Evolutionary conservation across 2,797 vertebrate genomes (phyloP).

Genomic region (Ispidina lecontei): DNA sequence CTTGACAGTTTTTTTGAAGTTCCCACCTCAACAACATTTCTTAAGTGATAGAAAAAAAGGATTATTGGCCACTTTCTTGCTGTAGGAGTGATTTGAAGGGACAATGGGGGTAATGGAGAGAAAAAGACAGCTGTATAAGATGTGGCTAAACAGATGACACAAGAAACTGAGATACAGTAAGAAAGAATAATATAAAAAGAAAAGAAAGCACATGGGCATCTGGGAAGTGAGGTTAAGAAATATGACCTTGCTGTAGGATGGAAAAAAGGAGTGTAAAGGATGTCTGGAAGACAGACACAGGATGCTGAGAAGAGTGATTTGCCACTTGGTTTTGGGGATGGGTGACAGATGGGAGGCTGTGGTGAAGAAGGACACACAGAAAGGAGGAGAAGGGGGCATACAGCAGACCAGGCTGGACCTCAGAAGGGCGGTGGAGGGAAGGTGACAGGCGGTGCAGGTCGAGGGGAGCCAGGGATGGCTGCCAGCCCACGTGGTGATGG

Average conservation of each 20-base stretch:
- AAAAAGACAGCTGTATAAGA: background rate
- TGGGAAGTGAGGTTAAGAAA: background rate
- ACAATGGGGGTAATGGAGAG: background rate
- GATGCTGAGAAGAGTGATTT: background rate
- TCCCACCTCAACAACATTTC: background rate
- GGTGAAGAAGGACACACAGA: background rate
- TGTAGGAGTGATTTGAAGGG: background rate
- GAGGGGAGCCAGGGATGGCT: background rate
- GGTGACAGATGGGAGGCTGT: conserved; percentile 19
- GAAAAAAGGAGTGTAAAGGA: background rate
- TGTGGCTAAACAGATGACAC: background rate
- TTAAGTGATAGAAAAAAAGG: background rate
- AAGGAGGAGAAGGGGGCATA: background rate
- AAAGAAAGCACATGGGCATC: background rate
- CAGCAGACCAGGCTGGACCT: background rate
- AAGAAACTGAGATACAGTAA: background rate
- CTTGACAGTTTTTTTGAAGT: background rate
- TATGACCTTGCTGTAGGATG: background rate
- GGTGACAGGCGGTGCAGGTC: background rate
- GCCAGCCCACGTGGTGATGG: background rate
- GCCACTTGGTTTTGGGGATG: background rate
- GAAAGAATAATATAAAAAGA: background rate
- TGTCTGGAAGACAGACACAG: background rate
- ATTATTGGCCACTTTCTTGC: rapidly evolving
- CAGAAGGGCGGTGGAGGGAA: background rate